Evolutionary conservation across 2,888 invertebrate species (phyloP), one percentile per base, ranked within the genome.

Genomic region (Scaptomyza caliginosa): DNA sequence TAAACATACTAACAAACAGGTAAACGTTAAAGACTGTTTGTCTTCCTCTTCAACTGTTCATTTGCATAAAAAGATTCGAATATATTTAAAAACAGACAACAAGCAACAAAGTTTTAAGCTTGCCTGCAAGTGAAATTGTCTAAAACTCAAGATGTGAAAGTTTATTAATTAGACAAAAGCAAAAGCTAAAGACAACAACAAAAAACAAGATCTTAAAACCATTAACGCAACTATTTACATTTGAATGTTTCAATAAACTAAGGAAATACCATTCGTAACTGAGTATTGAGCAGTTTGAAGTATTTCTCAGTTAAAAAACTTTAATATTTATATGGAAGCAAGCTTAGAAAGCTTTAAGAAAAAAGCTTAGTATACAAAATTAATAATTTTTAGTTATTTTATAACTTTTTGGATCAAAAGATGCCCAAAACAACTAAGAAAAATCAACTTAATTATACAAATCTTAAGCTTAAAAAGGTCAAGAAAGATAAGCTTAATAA

Each of bases 101-200:
- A 52, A 30, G 21, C 28, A 62, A 46, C 17, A 23, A 23, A 55
- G 34, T 51, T 49, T 40, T 38, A 48, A 13, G 21, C 36, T 60
- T 59, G 50, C 69, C 52, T 77, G 74, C 80, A 86, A 81, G 81
- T 81, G 81, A 81, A 81, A 86, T 77, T 80, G 59, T 65, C 48
- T 57, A 52, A 62, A 68, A 51, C 50, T 39, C 62, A 52, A 80
- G 57, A 69, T 86, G 81, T 86, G 81, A 81, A 81, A 81, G 81
- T 81, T 81, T 81, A 81, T 81, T 86, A 81, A 81, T 86, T 86
- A 77, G 64, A 70, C 74, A 81, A 65, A 54, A 50, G 59, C n/a
- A n/a, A n/a, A 49, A 43, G 23, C 49, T 28, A 48, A 46, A 21
- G 17, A 34, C 40, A 39, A 43, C 23, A 36, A 13, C 28, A 39